These are phyloP conservation scores for Quadriops clusia DNA, from an alignment of 2,888 invertebrate species.

Conservation along the genomic window DNA sequence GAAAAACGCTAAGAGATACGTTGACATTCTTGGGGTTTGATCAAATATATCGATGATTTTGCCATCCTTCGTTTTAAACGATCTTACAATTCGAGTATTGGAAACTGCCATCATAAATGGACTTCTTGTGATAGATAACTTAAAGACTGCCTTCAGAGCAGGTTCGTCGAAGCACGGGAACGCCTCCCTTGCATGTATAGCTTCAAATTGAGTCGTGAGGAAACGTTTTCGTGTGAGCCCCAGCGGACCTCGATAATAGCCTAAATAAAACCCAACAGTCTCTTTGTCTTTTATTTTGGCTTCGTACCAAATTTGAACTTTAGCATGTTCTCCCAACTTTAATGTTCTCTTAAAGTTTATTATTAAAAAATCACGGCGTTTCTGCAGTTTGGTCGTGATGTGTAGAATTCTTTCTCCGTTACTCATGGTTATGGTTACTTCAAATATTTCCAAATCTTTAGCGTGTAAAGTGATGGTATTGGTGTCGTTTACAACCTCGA, in stretches of 20 bases:
- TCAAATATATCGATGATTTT: too few relatives aligned
- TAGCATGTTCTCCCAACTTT: too few relatives aligned
- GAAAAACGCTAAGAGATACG: conserved; percentile 70
- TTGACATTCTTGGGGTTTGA: conserved; percentile 56
- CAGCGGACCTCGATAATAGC: too few relatives aligned
- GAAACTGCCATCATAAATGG: neutral
- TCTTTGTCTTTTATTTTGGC: too few relatives aligned
- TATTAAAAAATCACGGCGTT: too few relatives aligned
- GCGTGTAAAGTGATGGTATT: too few relatives aligned
- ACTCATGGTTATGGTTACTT: neutral
- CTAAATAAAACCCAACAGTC: too few relatives aligned
- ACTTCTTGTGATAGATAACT: conserved; percentile 33
- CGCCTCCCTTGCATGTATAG: conserved; percentile 39
- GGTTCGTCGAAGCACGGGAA: conserved; percentile 70
- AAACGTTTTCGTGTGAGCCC: conserved; percentile 10
- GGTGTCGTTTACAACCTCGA: too few relatives aligned
- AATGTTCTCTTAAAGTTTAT: too few relatives aligned
- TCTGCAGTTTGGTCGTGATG: too few relatives aligned
- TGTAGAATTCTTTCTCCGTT: neutral
- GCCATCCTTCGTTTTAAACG: too few relatives aligned
- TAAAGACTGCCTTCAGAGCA: conserved; percentile 28
- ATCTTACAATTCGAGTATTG: conserved; percentile 8
- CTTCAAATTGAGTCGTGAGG: conserved; percentile 21
- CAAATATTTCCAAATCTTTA: neutral
- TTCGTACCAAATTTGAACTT: too few relatives aligned